Evolutionary conservation across 2,113 vertebrate species (phyloP).

Genomic region (Eonycteris spelaea): DNA sequence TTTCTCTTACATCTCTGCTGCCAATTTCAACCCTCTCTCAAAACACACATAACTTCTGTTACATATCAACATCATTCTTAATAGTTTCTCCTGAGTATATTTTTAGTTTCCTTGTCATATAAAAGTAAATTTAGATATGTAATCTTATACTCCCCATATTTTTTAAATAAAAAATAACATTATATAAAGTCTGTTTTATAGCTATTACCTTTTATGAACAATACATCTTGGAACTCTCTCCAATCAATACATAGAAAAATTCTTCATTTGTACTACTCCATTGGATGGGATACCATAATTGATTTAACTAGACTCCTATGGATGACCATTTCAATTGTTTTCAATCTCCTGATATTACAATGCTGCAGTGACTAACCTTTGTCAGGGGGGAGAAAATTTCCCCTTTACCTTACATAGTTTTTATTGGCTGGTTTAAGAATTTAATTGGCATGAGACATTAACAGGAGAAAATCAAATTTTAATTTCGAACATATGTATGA

Average conservation of each 20-base stretch:
- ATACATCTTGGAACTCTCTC: not conserved
- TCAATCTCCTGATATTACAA: not conserved
- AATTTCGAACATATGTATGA: not conserved
- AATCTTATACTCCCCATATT: not conserved
- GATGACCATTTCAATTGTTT: not conserved
- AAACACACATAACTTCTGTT: not conserved
- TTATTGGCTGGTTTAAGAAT: not conserved
- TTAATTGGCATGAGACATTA: not conserved
- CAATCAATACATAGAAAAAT: not conserved
- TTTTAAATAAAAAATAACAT: not conserved
- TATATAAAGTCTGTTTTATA: not conserved
- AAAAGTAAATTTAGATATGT: not conserved
- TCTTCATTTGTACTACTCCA: not conserved
- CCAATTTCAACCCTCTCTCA: not conserved
- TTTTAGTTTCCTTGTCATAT: not conserved
- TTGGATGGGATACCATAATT: not conserved
- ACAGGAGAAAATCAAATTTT: not conserved
- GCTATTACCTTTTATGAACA: not conserved
- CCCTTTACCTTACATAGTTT: not conserved
- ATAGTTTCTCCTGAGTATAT: not conserved
- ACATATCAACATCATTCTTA: not conserved
- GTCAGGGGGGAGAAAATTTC: not conserved
- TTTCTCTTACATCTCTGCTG: not conserved
- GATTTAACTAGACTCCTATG: not conserved
- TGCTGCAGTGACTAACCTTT: not conserved